Percentiles rank a stretch among this genome's conserved stretches.
phyloP scores from a whole-genome alignment of 2,888 invertebrate species.

The Agrenia bidenticulata region DNA sequence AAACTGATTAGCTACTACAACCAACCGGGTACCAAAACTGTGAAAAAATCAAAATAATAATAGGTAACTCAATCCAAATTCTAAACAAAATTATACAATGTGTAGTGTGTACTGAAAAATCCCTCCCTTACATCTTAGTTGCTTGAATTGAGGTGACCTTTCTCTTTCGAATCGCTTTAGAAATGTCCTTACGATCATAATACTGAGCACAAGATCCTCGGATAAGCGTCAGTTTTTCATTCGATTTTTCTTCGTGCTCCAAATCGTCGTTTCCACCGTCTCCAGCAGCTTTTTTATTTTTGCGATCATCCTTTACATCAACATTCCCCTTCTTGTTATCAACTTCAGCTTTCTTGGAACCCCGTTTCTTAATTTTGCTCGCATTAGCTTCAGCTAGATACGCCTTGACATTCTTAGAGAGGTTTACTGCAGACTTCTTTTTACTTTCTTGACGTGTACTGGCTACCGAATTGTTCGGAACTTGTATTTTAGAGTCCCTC shows the following conservation, averaged over 20 bases:
- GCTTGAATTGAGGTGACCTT: constrained; percentile 59
- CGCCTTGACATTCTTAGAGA: no score
- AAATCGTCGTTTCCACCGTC: background rate
- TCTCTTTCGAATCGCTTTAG: constrained; percentile 57
- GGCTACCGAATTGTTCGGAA: no score
- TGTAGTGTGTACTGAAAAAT: constrained; percentile 15
- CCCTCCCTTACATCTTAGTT: constrained; percentile 18
- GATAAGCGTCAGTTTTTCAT: constrained; percentile 53
- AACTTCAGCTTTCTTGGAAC: background rate
- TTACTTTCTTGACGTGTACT: no score
- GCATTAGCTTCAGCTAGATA: background rate
- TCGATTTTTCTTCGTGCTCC: background rate
- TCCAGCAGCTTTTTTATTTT: background rate
- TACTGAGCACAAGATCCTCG: constrained; percentile 70
- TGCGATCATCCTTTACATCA: constrained; percentile 3
- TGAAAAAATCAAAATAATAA: constrained; percentile 33
- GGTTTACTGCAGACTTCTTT: no score
- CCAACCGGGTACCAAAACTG: constrained; percentile 66
- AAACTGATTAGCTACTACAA: constrained; percentile 70
- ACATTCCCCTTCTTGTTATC: constrained; percentile 6
- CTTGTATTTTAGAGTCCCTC: no score
- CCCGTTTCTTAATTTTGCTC: background rate
- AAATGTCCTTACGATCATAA: constrained; percentile 62
- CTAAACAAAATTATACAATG: constrained; percentile 3
- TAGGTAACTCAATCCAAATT: background rate